A percentile compares a stretch with the other conserved stretches of the same genome.
These are phyloP conservation scores for Xiphorhynchus elegans DNA, from an alignment of 2,113 vertebrate species.

Conservation along the genomic window DNA sequence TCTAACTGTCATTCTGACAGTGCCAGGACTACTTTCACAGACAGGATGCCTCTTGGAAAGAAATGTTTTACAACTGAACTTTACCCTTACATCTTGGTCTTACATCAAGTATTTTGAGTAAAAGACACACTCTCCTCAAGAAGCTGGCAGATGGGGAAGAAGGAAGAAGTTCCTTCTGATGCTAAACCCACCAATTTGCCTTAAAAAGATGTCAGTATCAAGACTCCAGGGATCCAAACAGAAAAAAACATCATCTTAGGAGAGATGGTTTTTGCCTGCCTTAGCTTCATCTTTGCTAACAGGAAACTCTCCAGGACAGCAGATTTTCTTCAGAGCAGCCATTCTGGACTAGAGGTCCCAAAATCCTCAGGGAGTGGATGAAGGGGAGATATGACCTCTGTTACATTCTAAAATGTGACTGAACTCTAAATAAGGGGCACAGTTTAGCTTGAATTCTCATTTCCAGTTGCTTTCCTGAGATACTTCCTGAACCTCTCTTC, in stretches of 20 bases:
- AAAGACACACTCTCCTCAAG: not conserved
- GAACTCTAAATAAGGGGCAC: not conserved
- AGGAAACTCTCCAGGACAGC: not conserved
- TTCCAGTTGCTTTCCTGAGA: not conserved
- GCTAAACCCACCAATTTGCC: not conserved
- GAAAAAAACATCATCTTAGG: not conserved
- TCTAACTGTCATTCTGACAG: not conserved
- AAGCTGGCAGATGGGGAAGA: not conserved
- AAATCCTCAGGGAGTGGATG: not conserved
- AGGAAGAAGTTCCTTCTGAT: not conserved
- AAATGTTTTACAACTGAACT: not conserved
- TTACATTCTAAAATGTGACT: not conserved
- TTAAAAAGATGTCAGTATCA: not conserved
- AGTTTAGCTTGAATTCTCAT: not conserved
- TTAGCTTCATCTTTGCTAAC: not conserved
- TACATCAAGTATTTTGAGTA: not conserved
- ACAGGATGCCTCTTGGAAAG: not conserved
- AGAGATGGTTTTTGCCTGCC: not conserved
- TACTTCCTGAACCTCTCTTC: not conserved
- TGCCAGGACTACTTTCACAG: not conserved
- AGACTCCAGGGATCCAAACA: not conserved
- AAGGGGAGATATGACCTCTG: not conserved
- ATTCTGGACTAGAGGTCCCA: not conserved
- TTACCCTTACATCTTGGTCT: not conserved
- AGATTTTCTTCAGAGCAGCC: not conserved